Conservation (phyloP, 2,797 vertebrate genomes). For the Gallinago stenura region DNA sequence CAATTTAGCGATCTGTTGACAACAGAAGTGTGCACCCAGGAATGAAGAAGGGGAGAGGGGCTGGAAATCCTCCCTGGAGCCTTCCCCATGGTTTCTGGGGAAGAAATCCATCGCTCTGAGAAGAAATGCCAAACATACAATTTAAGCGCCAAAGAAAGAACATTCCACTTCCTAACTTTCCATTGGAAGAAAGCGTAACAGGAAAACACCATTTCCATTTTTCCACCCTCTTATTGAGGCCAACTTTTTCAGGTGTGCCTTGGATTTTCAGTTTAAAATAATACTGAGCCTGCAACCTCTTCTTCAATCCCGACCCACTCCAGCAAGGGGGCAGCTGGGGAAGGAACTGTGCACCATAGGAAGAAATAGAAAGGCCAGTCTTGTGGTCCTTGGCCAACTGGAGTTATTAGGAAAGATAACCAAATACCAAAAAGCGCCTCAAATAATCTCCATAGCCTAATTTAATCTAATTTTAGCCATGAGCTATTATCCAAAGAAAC, state of each 20-base stretch:
- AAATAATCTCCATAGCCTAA: neutral
- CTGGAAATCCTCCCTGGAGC: neutral
- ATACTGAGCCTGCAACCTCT: neutral
- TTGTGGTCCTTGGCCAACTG: neutral
- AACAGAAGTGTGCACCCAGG: too few species aligned
- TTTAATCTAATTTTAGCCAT: neutral
- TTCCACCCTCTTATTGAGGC: neutral
- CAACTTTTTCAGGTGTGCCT: neutral
- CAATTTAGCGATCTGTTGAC: too few species aligned
- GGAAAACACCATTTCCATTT: neutral
- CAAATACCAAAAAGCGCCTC: accelerated
- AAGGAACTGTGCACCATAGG: too few species aligned
- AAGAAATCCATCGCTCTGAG: neutral
- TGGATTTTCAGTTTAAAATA: neutral
- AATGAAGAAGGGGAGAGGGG: neutral
- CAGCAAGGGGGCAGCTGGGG: neutral
- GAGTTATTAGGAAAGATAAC: neutral
- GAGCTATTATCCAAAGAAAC: neutral
- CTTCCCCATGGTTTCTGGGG: neutral
- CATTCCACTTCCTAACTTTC: neutral
- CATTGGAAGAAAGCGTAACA: neutral
- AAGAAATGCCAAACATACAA: neutral
- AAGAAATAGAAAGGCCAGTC: too few species aligned
- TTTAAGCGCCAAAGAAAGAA: neutral
- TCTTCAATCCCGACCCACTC: accelerated